phyloP scores from a whole-genome alignment of 2,113 vertebrate genomes.

The Patagioenas fasciata region DNA sequence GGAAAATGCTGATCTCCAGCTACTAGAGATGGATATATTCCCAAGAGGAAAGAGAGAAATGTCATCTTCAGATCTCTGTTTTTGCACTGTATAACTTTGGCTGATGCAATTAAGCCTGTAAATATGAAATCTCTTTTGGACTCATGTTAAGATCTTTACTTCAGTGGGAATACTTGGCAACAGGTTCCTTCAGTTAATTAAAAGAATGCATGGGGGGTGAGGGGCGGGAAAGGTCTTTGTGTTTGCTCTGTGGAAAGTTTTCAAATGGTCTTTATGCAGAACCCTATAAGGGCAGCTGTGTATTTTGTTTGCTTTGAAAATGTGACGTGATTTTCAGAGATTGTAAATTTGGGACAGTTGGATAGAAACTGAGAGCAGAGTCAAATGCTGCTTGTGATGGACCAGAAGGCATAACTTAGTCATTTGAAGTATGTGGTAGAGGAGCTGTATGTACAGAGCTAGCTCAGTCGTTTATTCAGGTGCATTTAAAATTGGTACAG shows the following conservation, averaged over 20 bases:
- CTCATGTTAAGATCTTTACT: neutral
- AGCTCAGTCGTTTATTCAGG: neutral
- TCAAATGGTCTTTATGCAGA: neutral
- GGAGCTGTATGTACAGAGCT: neutral
- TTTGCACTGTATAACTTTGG: neutral
- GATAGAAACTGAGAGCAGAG: neutral
- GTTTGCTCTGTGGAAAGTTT: neutral
- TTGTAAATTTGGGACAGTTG: neutral
- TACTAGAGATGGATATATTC: neutral
- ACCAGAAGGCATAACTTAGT: neutral
- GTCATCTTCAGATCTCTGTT: neutral
- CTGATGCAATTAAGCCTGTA: neutral
- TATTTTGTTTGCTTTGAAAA: neutral
- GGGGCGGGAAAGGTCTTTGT: too few species aligned
- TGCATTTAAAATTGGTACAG: neutral
- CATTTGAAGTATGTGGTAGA: rapidly evolving
- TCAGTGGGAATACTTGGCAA: neutral
- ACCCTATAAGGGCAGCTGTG: rapidly evolving
- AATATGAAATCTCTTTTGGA: neutral
- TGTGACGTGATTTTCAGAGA: neutral
- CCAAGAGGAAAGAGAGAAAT: neutral
- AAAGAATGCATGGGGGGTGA: neutral
- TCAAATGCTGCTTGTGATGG: neutral
- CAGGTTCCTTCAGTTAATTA: neutral
- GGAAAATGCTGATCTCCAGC: neutral